Evolutionary conservation across 2,797 vertebrate species (phyloP).

Genomic region (Gymnothorax reevesii): DNA sequence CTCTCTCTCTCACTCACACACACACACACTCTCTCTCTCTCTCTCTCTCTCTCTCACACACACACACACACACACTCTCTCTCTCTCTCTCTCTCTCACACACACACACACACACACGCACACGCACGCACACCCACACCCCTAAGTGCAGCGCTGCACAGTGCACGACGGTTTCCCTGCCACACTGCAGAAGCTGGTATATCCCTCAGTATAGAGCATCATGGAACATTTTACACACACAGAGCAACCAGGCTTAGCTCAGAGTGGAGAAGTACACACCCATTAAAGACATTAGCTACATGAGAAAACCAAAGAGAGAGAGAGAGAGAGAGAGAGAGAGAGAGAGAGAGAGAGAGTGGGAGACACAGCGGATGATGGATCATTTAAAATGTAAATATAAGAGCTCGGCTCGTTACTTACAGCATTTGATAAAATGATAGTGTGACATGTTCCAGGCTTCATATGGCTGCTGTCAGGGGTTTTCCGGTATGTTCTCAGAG

Average conservation of each 20-base stretch:
- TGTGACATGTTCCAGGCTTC: constrained; percentile 86
- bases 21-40: background rate
- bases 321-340: constrained; percentile 32
- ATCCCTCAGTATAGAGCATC: too few species aligned
- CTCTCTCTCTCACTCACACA: too few species aligned
- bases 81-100: too few species aligned
- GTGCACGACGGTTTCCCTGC: background rate
- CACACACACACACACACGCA: background rate
- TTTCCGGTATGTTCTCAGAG: constrained; percentile 67
- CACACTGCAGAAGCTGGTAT: background rate
- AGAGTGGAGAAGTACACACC: constrained; percentile 30
- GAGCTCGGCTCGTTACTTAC: constrained; percentile 79
- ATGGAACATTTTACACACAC: constrained; percentile 14
- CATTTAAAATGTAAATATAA: constrained; percentile 37
- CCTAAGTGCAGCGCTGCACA: background rate
- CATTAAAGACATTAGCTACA: constrained; percentile 20
- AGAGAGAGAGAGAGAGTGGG: constrained; percentile 34
- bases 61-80: background rate
- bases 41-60: background rate
- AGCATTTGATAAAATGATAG: constrained; percentile 97
- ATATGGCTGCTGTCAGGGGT: constrained; percentile 69
- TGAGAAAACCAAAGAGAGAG: constrained; percentile 25
- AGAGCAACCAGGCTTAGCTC: constrained; percentile 31
- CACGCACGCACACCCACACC: background rate
- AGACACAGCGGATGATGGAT: background rate